Evolutionary conservation across 1,140 invertebrate genomes (phyloP).

Genomic region (Orchesella cincta): DNA sequence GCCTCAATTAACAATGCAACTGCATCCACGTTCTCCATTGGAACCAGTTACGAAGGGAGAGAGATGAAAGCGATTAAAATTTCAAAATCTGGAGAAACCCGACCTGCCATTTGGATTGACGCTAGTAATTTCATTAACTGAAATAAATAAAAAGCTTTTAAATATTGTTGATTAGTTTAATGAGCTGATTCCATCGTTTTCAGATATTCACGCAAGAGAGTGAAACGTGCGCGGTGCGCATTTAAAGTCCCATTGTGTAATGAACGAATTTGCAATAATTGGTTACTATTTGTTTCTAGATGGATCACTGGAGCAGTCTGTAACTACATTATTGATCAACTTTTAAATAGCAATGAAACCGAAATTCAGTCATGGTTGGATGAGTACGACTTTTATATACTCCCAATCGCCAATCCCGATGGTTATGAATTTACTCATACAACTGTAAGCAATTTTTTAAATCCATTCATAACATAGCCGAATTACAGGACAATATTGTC

Average conservation of each 20-base stretch:
- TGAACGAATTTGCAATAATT: too few species aligned
- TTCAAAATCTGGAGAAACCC: constrained; percentile 37
- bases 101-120: constrained; percentile 39
- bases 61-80: constrained; percentile 64
- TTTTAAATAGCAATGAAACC: not conserved
- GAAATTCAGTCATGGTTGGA: constrained; percentile 24
- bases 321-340: constrained; percentile 52
- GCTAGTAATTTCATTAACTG: too few species aligned
- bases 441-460: constrained; percentile 60
- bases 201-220: constrained; percentile 59
- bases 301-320: constrained; percentile 55
- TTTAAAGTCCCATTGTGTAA: too few species aligned
- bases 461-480: too few species aligned
- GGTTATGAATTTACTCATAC: constrained; percentile 73
- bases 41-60: constrained; percentile 64
- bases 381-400: constrained; percentile 8
- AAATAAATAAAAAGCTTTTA: too few species aligned
- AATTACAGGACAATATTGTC: not conserved
- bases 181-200: not conserved
- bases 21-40: constrained; percentile 59
- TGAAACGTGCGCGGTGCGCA: too few species aligned
- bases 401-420: constrained; percentile 72
- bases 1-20: constrained; percentile 57
- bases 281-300: too few species aligned
- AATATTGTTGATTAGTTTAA: too few species aligned